Percentiles rank a stretch among this genome's conserved stretches.
phyloP scores from a whole-genome alignment of 2,888 invertebrate species.

The Andrena dorsata region DNA sequence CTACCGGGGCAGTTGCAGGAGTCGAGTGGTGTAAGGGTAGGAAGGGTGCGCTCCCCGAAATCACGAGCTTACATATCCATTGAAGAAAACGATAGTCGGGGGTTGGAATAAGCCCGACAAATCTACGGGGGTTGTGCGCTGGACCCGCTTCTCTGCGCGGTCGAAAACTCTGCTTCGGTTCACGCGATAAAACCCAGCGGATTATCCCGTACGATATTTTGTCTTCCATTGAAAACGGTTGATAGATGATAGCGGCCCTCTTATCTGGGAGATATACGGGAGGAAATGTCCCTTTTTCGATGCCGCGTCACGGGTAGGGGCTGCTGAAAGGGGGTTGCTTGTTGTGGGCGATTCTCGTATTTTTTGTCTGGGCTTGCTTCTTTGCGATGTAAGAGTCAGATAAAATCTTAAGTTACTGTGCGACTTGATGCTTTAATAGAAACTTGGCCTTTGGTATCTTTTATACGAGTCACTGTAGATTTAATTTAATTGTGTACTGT shows the following conservation, averaged over 20 bases:
- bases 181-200: not conserved
- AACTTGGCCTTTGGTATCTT: no score
- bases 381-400: no score
- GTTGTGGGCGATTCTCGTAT: not conserved
- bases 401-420: no score
- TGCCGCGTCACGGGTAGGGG: not conserved
- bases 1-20: slow-evolving; percentile 15
- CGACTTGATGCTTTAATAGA: no score
- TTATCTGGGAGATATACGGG: not conserved
- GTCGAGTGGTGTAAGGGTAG: slow-evolving; percentile 25
- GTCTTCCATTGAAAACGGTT: slow-evolving; percentile 20
- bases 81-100: slow-evolving; percentile 54
- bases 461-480: no score
- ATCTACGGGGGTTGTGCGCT: slow-evolving; percentile 30
- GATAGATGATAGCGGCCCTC: slow-evolving; percentile 5
- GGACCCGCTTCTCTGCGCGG: not conserved
- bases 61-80: slow-evolving; percentile 55
- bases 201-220: slow-evolving; percentile 15
- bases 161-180: not conserved
- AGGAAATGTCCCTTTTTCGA: not conserved
- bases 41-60: slow-evolving; percentile 60
- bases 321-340: not conserved
- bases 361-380: no score
- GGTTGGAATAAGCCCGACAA: slow-evolving; percentile 49
- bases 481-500: no score